These are phyloP conservation scores for Gymnorhina tibicen DNA, from an alignment of 2,113 vertebrate genomes.

Conservation along the genomic window DNA sequence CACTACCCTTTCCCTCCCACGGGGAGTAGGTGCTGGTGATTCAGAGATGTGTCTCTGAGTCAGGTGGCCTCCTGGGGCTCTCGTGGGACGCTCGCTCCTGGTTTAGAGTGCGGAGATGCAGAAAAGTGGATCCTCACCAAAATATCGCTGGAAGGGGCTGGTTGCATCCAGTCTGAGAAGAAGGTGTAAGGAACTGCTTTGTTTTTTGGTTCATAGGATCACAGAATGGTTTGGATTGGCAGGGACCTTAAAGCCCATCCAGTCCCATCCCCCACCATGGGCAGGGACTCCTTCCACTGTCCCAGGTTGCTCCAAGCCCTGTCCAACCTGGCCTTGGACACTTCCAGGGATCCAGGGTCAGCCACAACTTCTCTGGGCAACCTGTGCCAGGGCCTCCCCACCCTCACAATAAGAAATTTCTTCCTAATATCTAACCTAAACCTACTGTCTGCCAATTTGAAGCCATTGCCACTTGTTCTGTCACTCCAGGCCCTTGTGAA, in stretches of 20 bases:
- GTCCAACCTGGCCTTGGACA: accelerated
- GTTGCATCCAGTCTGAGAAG: background rate
- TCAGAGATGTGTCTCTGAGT: slow-evolving; percentile 42
- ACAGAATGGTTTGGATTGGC: background rate
- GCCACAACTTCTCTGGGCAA: background rate
- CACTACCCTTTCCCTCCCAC: slow-evolving; percentile 6
- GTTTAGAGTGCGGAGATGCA: background rate
- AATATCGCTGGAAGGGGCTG: background rate
- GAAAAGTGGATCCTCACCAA: background rate
- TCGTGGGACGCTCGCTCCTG: background rate
- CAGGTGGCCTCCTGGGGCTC: background rate
- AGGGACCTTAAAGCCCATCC: background rate
- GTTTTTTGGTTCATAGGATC: background rate
- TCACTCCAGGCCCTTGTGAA: background rate
- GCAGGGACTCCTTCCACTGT: background rate
- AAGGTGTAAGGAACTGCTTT: background rate
- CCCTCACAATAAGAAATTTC: background rate
- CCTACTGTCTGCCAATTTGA: background rate
- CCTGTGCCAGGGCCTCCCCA: background rate
- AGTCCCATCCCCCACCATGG: accelerated
- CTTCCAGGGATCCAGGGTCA: background rate
- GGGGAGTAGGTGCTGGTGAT: slow-evolving; percentile 37
- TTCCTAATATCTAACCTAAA: background rate
- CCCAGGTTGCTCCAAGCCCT: background rate
- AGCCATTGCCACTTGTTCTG: background rate